Base-by-base conservation (phyloP, 2,113 vertebrate species). In the Ceyx melanurus region DNA sequence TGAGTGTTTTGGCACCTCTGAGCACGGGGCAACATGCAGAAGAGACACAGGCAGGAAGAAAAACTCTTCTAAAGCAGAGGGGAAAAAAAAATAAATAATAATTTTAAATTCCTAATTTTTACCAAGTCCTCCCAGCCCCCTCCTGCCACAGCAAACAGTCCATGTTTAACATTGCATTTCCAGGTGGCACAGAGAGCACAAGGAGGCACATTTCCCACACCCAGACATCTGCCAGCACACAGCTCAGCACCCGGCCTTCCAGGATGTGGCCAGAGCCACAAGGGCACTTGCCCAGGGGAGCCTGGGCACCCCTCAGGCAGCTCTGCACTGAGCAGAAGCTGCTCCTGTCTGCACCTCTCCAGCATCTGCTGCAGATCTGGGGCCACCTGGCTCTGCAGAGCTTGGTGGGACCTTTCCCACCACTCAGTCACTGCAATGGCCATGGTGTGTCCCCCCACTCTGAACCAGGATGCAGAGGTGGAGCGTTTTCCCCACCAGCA, bases 151-250 rank as follows among this genome's bases (percentile, higher is more conserved):
- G 91, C 77, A 57, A 89, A 76, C 1, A 86, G 46, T 0, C 13
- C 4, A 0, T 88, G 12, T 76, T 91, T 83, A 31, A 54, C 17
- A 4, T 57, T 1, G 15, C 51, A 48, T 78, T 82, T 82, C 20
- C 23, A 6, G 25, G 58, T 4, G 40, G n/a, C 4, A 0, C 18
- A 28, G 1, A 22, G 62, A 31, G 61, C 0, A 1, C 3, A 0
- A 31, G 33, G 51, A 86, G 48, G 48, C n/a, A 4, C 33, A 1
- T 29, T 60, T 70, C 77, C 92, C 85, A 68, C 88, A 48, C 25
- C 45, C 94, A 37, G 77, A 5, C 42, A 73, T 60, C 73, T 65
- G 85, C 80, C 90, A 58, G 22, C n/a, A 6, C 51, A 19, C 37
- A 31, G 3, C 74, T 8, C 66, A 12, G 5, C 26, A 17, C 4